Conservation (phyloP, 2,888 invertebrate genomes). For the Mylabris sibirica region DNA sequence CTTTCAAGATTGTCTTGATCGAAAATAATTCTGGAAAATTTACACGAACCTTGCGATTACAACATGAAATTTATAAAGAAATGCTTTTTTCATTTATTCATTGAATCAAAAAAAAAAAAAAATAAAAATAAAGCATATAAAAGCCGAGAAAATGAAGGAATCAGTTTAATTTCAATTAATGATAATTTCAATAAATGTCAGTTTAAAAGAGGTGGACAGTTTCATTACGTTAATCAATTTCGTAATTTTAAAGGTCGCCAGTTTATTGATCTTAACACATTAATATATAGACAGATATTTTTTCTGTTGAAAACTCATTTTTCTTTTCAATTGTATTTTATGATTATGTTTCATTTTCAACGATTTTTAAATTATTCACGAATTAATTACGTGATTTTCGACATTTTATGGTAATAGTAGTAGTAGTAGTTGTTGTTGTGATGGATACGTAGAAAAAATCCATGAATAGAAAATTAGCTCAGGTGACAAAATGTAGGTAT, state of each 20-base stretch:
- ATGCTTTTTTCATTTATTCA: background rate
- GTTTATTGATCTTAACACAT: background rate
- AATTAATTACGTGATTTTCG: slow-evolving; percentile 7
- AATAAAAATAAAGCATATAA: background rate
- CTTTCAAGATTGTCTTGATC: background rate
- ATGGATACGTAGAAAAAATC: background rate
- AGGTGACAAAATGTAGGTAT: slow-evolving; percentile 11
- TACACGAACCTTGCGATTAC: slow-evolving; percentile 4
- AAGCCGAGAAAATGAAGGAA: too few species aligned
- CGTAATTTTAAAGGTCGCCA: slow-evolving; percentile 5
- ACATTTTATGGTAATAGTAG: background rate
- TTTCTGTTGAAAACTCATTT: background rate
- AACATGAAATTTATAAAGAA: background rate
- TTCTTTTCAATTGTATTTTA: background rate
- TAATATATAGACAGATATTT: background rate
- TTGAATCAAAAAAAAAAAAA: background rate
- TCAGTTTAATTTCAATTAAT: background rate
- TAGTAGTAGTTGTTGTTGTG: background rate
- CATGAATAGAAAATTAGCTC: background rate
- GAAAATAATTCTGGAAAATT: slow-evolving; percentile 8
- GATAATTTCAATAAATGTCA: background rate
- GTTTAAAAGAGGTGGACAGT: background rate
- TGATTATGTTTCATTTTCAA: too few species aligned
- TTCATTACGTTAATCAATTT: background rate
- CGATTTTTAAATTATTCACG: background rate